Evolutionary conservation across 2,888 invertebrate genomes (phyloP), one percentile per base, ranked within the genome.

Genomic region (Pediacus dermestoides): DNA sequence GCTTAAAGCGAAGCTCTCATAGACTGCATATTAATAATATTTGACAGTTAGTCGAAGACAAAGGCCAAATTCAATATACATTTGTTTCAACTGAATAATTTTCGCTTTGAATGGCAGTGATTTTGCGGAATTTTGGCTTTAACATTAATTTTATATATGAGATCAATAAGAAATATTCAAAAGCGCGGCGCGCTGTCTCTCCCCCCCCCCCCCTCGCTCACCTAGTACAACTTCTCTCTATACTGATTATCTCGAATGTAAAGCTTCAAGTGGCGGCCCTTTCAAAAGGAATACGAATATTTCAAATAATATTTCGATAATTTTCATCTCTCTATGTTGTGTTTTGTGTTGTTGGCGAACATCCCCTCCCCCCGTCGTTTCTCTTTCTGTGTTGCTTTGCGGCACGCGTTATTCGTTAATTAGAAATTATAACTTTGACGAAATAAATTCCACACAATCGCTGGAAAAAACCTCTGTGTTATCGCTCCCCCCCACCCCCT

Each of bases 21-120:
- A 9, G 10, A 28, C 13, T 28, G 28, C 28, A 50, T 55, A 55
- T 56, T 57, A 57, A 57, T 57, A 57, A 56, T 56, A 55, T 56
- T 57, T 57, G 57, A 57, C 57, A 57, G 57, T 50, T 44, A 39
- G 45, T 49, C 48, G 43, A 57, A 57, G 53, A 55, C 55, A 57
- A 57, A 57, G 55, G 46, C 43, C n/a, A 39, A 42, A 52, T 53
- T 53, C 55, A 51, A 55, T 55, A 55, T 48, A 49, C 51, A 54
- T 50, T 52, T 52, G 50, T 55, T 50, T 48, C 28, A 14, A 13
- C 28, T 46, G 42, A 46, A 46, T 46, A 46, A 46, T 46, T 45
- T 35, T 30, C 30, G 46, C 42, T 45, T 45, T 45, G 45, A 45
- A 42, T 45, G 44, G 42, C 46, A 35, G 39, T 40, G 47, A 49